Conservation (phyloP, 92 coral and sea anemone genomes). For the Phenganax subtilis region DNA sequence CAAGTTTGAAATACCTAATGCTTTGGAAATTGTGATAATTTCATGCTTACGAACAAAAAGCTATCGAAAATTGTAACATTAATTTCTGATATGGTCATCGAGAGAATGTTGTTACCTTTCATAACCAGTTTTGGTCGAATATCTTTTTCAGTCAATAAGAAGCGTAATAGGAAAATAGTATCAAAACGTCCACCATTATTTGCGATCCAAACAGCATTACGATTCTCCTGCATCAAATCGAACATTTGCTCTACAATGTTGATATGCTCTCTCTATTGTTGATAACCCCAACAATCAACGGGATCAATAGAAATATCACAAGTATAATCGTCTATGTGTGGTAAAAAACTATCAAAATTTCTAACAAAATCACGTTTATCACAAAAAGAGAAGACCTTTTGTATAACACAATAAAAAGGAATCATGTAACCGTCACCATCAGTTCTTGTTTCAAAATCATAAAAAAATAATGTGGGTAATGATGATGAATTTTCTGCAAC, state of each 20-base stretch:
- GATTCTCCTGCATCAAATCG: too few species aligned
- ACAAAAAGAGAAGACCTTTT: background rate
- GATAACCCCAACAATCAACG: slow-evolving; percentile 25
- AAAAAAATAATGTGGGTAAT: slow-evolving; percentile 18
- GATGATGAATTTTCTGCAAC: background rate
- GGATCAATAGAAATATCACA: slow-evolving; percentile 24
- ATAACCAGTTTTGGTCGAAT: too few species aligned
- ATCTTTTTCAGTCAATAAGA: too few species aligned
- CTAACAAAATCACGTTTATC: background rate
- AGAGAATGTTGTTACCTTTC: background rate
- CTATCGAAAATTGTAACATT: slow-evolving; percentile 1
- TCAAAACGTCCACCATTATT: too few species aligned
- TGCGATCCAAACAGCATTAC: too few species aligned
- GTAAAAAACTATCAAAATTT: background rate
- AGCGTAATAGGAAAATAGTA: too few species aligned
- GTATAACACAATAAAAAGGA: slow-evolving; percentile 25
- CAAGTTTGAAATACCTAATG: slow-evolving; percentile 9
- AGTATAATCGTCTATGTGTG: background rate
- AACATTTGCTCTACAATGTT: background rate
- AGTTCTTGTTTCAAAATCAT: slow-evolving; percentile 34
- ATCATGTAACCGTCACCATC: slow-evolving; percentile 8
- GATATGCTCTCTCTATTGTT: background rate
- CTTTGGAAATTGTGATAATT: slow-evolving; percentile 8
- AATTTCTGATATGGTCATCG: background rate
- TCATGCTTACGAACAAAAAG: background rate